A percentile compares a stretch with the other conserved stretches of the same genome.
These are phyloP conservation scores for Baronia brevicornis DNA, from an alignment of 2,888 invertebrate genomes.

Conservation along the genomic window DNA sequence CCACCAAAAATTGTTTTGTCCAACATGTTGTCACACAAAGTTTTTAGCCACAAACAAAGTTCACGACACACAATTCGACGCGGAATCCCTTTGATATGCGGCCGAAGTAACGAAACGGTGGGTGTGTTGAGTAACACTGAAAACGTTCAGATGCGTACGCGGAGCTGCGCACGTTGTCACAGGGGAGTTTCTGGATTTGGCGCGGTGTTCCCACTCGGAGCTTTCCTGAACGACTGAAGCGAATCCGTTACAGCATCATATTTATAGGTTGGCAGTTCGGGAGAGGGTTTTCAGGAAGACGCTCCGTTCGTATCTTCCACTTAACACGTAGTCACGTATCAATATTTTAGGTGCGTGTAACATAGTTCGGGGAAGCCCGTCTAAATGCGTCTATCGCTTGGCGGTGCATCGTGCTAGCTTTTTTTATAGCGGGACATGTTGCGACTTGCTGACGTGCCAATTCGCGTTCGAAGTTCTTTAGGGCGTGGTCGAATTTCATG, in stretches of 20 bases:
- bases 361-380: conserved; percentile 67
- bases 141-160: conserved; percentile 27
- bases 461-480: too few species aligned
- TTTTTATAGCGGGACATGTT: conserved; percentile 19
- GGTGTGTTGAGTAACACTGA: conserved; percentile 23
- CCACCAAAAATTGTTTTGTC: conserved; percentile 62
- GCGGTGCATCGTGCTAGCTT: conserved; percentile 29
- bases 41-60: conserved; percentile 35
- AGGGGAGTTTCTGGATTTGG: conserved; percentile 47
- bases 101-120: conserved; percentile 32
- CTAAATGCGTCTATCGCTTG: conserved; percentile 37
- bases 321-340: conserved; percentile 55
- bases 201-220: conserved; percentile 51
- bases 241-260: conserved; percentile 52
- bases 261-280: conserved; percentile 52
- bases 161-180: conserved; percentile 53
- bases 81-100: conserved; percentile 23
- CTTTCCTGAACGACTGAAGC: conserved; percentile 67
- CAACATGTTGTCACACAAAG: conserved; percentile 49
- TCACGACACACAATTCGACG: conserved; percentile 18
- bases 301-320: conserved; percentile 48
- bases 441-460: conserved; percentile 13
- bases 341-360: conserved; percentile 46
- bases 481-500: too few species aligned
- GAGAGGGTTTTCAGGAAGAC: conserved; percentile 62